phyloP scores from a whole-genome alignment of 1,140 invertebrate genomes.

The Orussus abietinus region DNA sequence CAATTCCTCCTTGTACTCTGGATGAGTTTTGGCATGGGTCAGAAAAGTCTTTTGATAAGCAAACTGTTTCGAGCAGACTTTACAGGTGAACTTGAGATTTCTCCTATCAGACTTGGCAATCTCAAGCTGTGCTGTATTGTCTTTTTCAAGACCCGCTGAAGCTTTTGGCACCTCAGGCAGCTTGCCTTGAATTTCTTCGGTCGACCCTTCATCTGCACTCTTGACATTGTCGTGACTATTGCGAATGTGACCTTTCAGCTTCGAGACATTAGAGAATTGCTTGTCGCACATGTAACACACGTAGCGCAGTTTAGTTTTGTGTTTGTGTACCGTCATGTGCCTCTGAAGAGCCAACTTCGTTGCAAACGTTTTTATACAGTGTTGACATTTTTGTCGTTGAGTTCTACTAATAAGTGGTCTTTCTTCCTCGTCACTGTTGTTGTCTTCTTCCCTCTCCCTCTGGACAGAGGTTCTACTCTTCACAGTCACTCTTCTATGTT shows the following conservation, averaged over 20 bases:
- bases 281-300: conserved; percentile 39
- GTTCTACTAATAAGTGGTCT: conserved; percentile 35
- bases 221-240: conserved; percentile 18
- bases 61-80: conserved; percentile 41
- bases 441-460: conserved; percentile 12
- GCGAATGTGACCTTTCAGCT: conserved; percentile 31
- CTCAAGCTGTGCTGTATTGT: background rate
- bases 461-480: background rate
- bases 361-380: conserved; percentile 36
- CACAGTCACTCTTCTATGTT: background rate
- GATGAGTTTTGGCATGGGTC: conserved; percentile 36
- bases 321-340: conserved; percentile 31
- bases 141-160: background rate
- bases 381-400: conserved; percentile 29
- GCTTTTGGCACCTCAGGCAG: background rate
- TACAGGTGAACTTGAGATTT: conserved; percentile 32
- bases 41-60: conserved; percentile 39
- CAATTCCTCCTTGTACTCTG: conserved; percentile 26
- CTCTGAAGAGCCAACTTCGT: conserved; percentile 28
- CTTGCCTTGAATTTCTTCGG: conserved; percentile 1
- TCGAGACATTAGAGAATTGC: conserved; percentile 29
- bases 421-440: conserved; percentile 37
- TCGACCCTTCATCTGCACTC: conserved; percentile 13
- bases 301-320: conserved; percentile 32
- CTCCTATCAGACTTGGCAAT: conserved; percentile 19